Evolutionary conservation across 2,113 vertebrate species (phyloP).

Genomic region (Sakesphorus luctuosus): DNA sequence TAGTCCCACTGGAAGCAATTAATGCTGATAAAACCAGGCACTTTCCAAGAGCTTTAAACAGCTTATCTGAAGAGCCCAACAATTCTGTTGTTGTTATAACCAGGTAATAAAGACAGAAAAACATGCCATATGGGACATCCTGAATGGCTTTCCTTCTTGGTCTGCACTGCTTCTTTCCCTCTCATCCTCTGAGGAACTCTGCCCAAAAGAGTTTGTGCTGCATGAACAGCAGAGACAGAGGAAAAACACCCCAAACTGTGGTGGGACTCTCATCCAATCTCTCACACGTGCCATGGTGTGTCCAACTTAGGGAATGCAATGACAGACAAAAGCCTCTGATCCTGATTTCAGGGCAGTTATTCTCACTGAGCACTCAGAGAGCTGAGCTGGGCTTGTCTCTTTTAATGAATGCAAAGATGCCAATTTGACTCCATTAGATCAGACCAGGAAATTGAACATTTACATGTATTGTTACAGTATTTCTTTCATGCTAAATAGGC

Average conservation of each 20-base stretch:
- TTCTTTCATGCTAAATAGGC: neutral
- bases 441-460: neutral
- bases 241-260: neutral
- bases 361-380: neutral
- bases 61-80: neutral
- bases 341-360: neutral
- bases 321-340: neutral
- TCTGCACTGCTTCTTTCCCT: neutral
- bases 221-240: neutral
- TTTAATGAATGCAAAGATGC: neutral
- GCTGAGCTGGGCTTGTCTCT: neutral
- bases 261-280: neutral
- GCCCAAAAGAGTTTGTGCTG: neutral
- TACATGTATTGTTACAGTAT: neutral
- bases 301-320: neutral
- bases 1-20: conserved; percentile 4
- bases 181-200: neutral
- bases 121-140: neutral
- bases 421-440: neutral
- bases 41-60: neutral
- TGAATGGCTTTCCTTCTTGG: neutral
- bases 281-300: neutral
- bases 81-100: neutral
- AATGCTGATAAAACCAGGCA: neutral
- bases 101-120: neutral